phyloP scores from a whole-genome alignment of 2,113 vertebrate genomes.

The Abramis brama region DNA sequence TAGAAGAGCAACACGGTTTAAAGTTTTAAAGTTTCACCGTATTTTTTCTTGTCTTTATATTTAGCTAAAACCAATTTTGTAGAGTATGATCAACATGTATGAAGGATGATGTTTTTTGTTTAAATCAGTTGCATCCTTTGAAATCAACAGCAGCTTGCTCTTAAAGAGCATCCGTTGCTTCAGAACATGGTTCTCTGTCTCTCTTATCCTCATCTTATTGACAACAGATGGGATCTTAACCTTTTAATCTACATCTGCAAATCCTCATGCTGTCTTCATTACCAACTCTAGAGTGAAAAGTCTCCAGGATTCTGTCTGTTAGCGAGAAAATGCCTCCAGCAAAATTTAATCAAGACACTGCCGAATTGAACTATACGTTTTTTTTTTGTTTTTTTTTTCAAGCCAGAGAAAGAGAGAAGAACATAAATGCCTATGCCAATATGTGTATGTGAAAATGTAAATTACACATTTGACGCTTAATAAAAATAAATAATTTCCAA shows the following conservation, averaged over 20 bases:
- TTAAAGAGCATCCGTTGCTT: constrained; percentile 15
- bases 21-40: constrained; percentile 60
- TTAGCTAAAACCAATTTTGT: constrained; percentile 3
- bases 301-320: constrained; percentile 18
- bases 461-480: background rate
- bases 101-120: background rate
- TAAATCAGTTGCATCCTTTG: background rate
- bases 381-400: too few species aligned
- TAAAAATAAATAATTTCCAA: background rate
- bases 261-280: constrained; percentile 43
- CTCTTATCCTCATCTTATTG: constrained; percentile 37
- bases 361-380: background rate
- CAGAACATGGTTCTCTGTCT: constrained; percentile 12
- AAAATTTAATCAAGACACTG: background rate
- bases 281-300: constrained; percentile 11
- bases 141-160: constrained; percentile 26
- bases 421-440: background rate
- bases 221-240: constrained; percentile 36
- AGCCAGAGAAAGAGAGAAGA: too few species aligned
- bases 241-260: constrained; percentile 35
- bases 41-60: background rate
- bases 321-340: constrained; percentile 8
- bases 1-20: background rate
- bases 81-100: background rate
- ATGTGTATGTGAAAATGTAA: background rate